Evolutionary conservation across 2,113 vertebrate species (phyloP).

Genomic region (Meriones unguiculatus): DNA sequence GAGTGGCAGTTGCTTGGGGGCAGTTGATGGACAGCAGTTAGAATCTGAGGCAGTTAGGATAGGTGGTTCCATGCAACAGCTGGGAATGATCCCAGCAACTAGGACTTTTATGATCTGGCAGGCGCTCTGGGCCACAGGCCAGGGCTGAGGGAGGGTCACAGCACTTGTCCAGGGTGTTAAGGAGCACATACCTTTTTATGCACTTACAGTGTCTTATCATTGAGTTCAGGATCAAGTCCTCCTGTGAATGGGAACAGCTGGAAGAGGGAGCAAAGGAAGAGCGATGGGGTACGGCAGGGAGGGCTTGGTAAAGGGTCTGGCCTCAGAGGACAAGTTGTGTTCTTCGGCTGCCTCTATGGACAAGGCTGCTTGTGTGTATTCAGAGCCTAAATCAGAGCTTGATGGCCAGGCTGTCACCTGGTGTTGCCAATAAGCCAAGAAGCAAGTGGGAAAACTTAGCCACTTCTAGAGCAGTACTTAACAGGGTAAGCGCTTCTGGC

Average conservation of each 20-base stretch:
- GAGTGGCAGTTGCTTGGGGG: slow-evolving; percentile 39
- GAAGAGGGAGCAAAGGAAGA: too few relatives aligned
- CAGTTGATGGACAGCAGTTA: not conserved
- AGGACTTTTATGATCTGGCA: not conserved
- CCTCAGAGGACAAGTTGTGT: fast-evolving
- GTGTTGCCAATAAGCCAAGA: too few relatives aligned
- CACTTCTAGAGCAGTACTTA: not conserved
- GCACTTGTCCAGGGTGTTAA: not conserved
- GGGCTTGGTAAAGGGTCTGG: not conserved
- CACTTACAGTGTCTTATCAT: not conserved
- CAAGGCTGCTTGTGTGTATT: not conserved
- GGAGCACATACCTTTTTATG: too few relatives aligned
- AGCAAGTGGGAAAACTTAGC: not conserved
- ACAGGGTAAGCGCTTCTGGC: not conserved
- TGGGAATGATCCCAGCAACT: not conserved
- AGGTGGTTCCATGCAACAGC: not conserved
- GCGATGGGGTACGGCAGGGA: too few relatives aligned
- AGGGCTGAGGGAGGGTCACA: too few relatives aligned
- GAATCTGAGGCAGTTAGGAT: slow-evolving; percentile 28
- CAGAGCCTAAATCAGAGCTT: not conserved
- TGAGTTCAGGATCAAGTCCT: not conserved
- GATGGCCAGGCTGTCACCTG: not conserved
- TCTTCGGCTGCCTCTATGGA: not conserved
- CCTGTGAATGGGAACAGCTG: not conserved
- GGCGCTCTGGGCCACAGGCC: not conserved